Percentiles rank a stretch among this genome's conserved stretches.
phyloP scores from a whole-genome alignment of 92 coral and sea anemone genomes.

The Parazoanthus darwini region DNA sequence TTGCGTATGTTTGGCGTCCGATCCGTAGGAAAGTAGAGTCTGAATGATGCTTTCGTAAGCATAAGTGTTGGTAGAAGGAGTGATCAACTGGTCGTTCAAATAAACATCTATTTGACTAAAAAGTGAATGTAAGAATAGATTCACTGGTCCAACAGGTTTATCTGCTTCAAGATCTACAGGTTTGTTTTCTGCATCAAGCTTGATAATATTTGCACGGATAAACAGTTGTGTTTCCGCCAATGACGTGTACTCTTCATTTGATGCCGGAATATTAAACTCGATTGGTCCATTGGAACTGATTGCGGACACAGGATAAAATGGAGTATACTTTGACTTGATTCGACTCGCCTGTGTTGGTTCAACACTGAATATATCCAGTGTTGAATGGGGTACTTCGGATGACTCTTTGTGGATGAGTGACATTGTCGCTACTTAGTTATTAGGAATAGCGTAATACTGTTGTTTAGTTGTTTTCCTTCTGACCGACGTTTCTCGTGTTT shows the following conservation, averaged over 20 bases:
- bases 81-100: conserved; percentile 45
- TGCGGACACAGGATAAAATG: background rate
- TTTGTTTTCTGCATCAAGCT: background rate
- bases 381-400: background rate
- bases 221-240: background rate
- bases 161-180: background rate
- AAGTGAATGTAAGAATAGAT: conserved; percentile 39
- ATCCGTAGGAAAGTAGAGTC: conserved; percentile 44
- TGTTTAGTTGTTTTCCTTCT: background rate
- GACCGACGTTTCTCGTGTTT: background rate
- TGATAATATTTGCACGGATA: background rate
- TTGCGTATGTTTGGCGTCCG: conserved; percentile 46
- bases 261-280: background rate
- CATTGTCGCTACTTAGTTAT: background rate
- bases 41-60: conserved; percentile 8
- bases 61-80: conserved; percentile 40
- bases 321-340: background rate
- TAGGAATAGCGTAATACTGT: background rate
- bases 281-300: background rate
- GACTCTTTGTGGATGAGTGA: background rate
- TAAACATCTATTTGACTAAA: conserved; percentile 41
- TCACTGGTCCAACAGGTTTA: conserved; percentile 42
- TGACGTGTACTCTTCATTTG: background rate
- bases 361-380: too few species aligned
- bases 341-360: background rate